These are phyloP conservation scores for Notospermus geniculatus DNA, from an alignment of 1,140 invertebrate genomes.

Conservation along the genomic window DNA sequence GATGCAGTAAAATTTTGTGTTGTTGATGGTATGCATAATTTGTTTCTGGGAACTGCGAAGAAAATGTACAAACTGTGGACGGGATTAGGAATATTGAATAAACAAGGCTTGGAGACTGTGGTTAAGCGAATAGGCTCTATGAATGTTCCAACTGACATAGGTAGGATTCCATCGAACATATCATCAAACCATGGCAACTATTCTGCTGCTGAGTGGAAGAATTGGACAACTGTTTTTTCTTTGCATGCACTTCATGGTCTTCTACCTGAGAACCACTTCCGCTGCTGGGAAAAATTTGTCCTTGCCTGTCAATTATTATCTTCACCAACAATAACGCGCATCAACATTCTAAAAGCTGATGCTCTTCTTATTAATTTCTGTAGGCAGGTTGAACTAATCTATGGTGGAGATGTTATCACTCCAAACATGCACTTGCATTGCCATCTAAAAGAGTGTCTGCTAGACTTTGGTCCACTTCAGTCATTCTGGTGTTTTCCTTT, in stretches of 20 bases:
- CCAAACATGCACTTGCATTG: no score
- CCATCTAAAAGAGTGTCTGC: slow-evolving; percentile 12
- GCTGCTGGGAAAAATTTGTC: slow-evolving; percentile 25
- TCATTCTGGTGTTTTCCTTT: slow-evolving; percentile 25
- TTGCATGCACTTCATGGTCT: slow-evolving; percentile 19
- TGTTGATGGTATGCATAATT: no score
- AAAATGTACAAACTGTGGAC: slow-evolving; percentile 9
- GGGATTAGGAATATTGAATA: slow-evolving; percentile 7
- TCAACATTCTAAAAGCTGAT: slow-evolving; percentile 15
- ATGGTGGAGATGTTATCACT: slow-evolving; percentile 15
- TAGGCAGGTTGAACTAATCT: slow-evolving; percentile 17
- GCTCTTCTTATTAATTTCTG: slow-evolving; percentile 18
- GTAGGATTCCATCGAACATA: no score
- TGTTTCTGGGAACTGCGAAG: slow-evolving; percentile 11
- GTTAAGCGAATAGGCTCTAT: slow-evolving; percentile 12
- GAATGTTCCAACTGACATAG: slow-evolving; percentile 18
- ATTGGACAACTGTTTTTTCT: slow-evolving; percentile 21
- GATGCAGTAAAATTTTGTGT: no score
- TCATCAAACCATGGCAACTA: no score
- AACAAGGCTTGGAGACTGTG: slow-evolving; percentile 11
- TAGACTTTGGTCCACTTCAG: slow-evolving; percentile 24
- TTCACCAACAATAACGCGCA: slow-evolving; percentile 5
- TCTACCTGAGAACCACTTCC: slow-evolving; percentile 19
- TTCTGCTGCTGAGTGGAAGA: slow-evolving; percentile 25
- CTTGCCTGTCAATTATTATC: slow-evolving; percentile 15